phyloP scores from a whole-genome alignment of 2,888 invertebrate species.

The Pemphredon lugubris region DNA sequence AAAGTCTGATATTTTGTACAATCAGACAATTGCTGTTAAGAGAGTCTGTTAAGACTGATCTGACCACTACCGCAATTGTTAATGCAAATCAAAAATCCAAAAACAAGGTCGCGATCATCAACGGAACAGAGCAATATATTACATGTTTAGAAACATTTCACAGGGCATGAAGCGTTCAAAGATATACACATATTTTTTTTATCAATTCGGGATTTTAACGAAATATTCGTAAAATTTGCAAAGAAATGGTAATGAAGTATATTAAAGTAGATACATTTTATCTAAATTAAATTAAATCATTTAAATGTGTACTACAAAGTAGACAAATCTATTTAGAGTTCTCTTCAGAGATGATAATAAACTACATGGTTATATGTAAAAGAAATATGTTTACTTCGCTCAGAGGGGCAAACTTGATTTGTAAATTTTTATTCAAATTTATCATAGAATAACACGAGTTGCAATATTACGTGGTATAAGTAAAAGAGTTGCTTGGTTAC shows the following conservation, averaged over 20 bases:
- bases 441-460: neutral
- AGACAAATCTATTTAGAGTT: neutral
- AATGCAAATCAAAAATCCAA: neutral
- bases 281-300: neutral
- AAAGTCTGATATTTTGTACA: neutral
- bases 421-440: too few relatives aligned
- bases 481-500: neutral
- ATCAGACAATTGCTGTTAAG: too few relatives aligned
- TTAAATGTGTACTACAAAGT: neutral
- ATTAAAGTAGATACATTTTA: neutral
- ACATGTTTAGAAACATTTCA: neutral
- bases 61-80: too few relatives aligned
- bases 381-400: too few relatives aligned
- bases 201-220: neutral
- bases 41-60: too few relatives aligned
- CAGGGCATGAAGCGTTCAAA: neutral
- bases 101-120: neutral
- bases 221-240: neutral
- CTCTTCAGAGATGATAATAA: neutral
- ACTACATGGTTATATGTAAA: neutral
- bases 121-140: neutral
- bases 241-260: neutral
- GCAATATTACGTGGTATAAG: slow-evolving; percentile 23
- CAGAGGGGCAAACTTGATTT: too few relatives aligned
- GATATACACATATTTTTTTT: neutral